A percentile compares a stretch with the other conserved stretches of the same genome.
phyloP scores from a whole-genome alignment of 2,797 vertebrate species.

The Galagoides demidoff region DNA sequence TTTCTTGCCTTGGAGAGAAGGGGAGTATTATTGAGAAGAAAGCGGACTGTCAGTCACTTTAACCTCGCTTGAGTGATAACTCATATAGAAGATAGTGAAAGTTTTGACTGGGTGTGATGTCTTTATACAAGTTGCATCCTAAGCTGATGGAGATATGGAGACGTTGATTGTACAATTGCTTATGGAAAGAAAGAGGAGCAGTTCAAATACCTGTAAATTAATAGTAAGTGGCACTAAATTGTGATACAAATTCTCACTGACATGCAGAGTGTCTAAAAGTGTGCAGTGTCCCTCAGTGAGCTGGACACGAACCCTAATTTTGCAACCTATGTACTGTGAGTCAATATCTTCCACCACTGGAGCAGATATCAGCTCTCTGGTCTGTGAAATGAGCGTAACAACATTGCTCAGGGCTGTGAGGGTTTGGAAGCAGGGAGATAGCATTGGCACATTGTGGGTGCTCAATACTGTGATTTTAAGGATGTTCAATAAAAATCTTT shows the following conservation, averaged over 20 bases:
- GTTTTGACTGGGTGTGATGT: background rate
- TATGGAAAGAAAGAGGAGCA: background rate
- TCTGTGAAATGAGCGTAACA: conserved; percentile 23
- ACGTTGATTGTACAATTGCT: background rate
- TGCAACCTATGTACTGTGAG: background rate
- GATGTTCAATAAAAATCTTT: background rate
- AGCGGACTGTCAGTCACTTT: background rate
- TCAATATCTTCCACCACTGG: background rate
- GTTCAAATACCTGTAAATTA: background rate
- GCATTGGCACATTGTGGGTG: background rate
- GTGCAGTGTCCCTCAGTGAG: background rate
- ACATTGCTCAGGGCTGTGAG: background rate
- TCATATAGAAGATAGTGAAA: background rate
- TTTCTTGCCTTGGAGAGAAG: background rate
- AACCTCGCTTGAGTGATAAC: background rate
- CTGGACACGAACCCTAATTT: background rate
- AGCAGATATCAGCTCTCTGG: background rate
- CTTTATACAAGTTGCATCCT: background rate
- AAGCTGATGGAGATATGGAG: background rate
- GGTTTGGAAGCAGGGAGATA: background rate
- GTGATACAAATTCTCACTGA: background rate
- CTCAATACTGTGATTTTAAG: background rate
- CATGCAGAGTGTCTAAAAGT: background rate
- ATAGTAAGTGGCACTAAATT: background rate
- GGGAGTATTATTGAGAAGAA: background rate